phyloP scores from a whole-genome alignment of 2,888 invertebrate genomes.

The Lysandra bellargus region DNA sequence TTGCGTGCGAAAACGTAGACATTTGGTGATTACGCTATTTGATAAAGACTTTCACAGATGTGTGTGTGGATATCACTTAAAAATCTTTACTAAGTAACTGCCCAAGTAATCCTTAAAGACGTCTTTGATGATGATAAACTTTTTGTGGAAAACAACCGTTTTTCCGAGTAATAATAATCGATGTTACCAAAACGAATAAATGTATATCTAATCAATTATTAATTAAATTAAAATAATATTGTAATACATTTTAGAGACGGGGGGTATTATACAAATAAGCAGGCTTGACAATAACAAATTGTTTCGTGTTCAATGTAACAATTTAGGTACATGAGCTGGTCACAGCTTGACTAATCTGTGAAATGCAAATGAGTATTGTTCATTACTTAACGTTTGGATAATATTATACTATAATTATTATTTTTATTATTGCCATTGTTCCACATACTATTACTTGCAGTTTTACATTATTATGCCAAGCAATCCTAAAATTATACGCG shows the following conservation, averaged over 20 bases:
- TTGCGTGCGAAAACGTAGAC: neutral
- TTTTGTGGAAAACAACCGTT: no score
- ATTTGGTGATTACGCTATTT: neutral
- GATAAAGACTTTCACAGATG: neutral
- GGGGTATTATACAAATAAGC: neutral
- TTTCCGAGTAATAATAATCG: neutral
- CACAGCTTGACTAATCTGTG: neutral
- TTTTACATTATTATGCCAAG: no score
- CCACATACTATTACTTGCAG: no score
- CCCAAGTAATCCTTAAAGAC: neutral
- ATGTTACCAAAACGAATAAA: neutral
- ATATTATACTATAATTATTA: neutral
- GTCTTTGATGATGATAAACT: neutral
- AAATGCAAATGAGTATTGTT: constrained; percentile 1
- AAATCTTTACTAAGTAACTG: neutral
- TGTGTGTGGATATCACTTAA: neutral
- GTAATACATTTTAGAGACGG: neutral
- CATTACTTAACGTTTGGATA: neutral
- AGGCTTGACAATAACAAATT: constrained; percentile 12
- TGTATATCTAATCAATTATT: neutral
- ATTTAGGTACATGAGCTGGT: constrained; percentile 3
- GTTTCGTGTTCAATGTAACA: neutral
- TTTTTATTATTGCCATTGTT: neutral
- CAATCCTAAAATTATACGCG: no score
- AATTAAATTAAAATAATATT: neutral